Conservation (phyloP, 37 sponge, comb jelly and placozoan genomes). For the Ephydatia muelleri region DNA sequence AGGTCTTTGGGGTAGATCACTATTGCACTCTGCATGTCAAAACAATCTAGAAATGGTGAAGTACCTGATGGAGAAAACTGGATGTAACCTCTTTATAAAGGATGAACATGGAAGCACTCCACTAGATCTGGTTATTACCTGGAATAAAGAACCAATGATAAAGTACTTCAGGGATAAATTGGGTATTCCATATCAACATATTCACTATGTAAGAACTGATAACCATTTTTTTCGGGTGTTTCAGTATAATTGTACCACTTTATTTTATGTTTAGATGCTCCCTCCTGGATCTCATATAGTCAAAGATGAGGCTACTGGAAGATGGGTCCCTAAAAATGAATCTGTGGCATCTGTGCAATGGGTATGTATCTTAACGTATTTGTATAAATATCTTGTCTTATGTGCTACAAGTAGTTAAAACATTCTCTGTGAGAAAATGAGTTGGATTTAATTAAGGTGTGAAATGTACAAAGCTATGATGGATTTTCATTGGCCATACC, state of each 20-base stretch:
- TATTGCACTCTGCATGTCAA: not conserved
- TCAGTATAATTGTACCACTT: not conserved
- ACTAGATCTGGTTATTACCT: not conserved
- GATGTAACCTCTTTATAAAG: not conserved
- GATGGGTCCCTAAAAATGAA: not conserved
- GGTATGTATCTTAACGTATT: too few relatives aligned
- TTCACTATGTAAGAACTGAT: not conserved
- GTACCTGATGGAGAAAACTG: not conserved
- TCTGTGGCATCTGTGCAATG: not conserved
- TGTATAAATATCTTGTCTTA: too few relatives aligned
- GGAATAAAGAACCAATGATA: not conserved
- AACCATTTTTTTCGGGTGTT: not conserved
- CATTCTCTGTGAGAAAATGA: too few relatives aligned
- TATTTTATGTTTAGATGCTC: not conserved
- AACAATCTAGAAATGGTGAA: not conserved
- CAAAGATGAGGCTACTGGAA: not conserved
- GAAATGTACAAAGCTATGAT: too few relatives aligned
- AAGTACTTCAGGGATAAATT: not conserved
- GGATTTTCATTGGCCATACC: too few relatives aligned
- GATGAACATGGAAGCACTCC: not conserved
- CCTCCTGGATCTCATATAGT: not conserved
- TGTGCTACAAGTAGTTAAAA: too few relatives aligned
- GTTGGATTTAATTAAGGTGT: too few relatives aligned
- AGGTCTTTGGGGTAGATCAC: not conserved
- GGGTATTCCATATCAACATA: not conserved